These are phyloP conservation scores for Acipenser oxyrinchus DNA, from an alignment of 2,797 vertebrate species.

Conservation along the genomic window DNA sequence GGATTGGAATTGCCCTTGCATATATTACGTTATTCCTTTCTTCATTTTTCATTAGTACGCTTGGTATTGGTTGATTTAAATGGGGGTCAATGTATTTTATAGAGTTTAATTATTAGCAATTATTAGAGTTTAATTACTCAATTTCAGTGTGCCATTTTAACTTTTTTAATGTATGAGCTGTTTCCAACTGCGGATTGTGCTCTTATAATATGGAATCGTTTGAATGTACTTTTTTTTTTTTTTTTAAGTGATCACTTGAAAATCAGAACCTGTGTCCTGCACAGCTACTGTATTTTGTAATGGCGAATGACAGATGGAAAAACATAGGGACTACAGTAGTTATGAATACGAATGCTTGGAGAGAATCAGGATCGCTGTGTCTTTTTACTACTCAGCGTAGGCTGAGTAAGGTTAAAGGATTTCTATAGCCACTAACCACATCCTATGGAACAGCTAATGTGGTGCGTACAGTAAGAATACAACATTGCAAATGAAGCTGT, in stretches of 20 bases:
- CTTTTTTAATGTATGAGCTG: no score
- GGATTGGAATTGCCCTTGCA: no score
- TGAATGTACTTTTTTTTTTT: neutral
- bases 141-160: no score
- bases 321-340: constrained; percentile 12
- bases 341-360: neutral
- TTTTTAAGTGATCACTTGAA: neutral
- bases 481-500: no score
- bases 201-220: no score
- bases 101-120: no score
- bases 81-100: no score
- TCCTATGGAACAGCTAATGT: constrained; percentile 37
- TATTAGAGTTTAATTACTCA: no score
- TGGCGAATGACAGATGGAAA: constrained; percentile 38
- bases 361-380: neutral
- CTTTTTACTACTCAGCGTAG: constrained; percentile 26
- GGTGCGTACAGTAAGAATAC: neutral
- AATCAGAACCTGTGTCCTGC: neutral
- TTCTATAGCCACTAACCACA: constrained; percentile 57
- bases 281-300: constrained; percentile 44
- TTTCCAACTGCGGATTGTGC: no score
- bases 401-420: constrained; percentile 35
- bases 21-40: no score
- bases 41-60: no score
- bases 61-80: no score